These are phyloP conservation scores for Rhincodon typus DNA, from an alignment of 2,797 vertebrate species.

Conservation along the genomic window DNA sequence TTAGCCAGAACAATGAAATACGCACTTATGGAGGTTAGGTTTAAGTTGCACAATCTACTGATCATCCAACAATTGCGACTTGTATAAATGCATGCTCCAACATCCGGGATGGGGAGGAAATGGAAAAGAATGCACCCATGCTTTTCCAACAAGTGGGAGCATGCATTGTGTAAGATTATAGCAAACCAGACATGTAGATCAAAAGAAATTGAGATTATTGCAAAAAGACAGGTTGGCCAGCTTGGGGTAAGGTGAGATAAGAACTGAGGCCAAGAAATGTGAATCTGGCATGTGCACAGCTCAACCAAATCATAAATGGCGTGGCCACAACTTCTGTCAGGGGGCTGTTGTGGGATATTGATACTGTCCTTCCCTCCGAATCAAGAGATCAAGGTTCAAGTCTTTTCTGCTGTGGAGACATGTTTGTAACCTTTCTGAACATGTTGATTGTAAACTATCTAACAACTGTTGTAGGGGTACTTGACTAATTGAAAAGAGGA, in stretches of 20 bases:
- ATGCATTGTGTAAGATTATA: not conserved
- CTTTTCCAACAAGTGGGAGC: not conserved
- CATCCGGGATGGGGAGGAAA: not conserved
- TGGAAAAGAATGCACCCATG: not conserved
- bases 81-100: not conserved
- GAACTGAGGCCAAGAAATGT: not conserved
- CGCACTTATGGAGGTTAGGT: not conserved
- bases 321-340: no score
- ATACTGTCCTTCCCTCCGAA: no score
- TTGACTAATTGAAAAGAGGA: no score
- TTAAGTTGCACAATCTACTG: no score
- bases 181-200: not conserved
- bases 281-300: not conserved
- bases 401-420: no score
- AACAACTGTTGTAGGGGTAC: no score
- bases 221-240: not conserved
- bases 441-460: no score
- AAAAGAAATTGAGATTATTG: not conserved
- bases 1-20: not conserved
- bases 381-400: no score
- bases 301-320: no score
- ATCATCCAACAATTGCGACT: not conserved
- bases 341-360: no score
- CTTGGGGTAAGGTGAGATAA: not conserved
- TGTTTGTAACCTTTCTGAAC: no score